Percentiles rank a stretch among this genome's conserved stretches.
Evolutionary conservation across 2,888 invertebrate species (phyloP).

Genomic region (Cylindroiulus punctatus): DNA sequence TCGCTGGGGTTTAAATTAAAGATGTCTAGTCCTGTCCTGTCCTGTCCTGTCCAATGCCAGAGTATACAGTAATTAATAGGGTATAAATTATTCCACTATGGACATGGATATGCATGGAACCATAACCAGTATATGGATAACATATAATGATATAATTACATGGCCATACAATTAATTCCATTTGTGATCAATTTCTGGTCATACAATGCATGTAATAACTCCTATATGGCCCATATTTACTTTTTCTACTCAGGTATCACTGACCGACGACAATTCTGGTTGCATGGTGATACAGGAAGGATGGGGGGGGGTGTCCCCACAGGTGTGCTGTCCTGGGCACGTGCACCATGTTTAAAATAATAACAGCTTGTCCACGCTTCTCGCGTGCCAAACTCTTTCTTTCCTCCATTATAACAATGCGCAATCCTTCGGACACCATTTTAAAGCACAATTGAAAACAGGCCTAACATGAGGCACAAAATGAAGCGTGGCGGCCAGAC

Average conservation of each 20-base stretch:
- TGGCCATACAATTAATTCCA: too few species aligned
- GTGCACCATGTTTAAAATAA: slow-evolving; percentile 34
- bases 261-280: neutral
- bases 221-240: too few species aligned
- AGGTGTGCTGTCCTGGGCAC: neutral
- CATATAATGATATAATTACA: too few species aligned
- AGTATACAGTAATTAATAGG: too few species aligned
- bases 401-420: slow-evolving; percentile 10
- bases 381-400: slow-evolving; percentile 42
- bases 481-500: slow-evolving; percentile 13
- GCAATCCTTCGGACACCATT: slow-evolving; percentile 29
- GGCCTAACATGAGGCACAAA: neutral
- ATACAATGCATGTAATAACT: too few species aligned
- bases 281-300: neutral
- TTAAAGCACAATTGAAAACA: slow-evolving; percentile 8
- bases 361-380: slow-evolving; percentile 28
- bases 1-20: neutral
- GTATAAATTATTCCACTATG: too few species aligned
- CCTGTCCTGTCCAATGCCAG: too few species aligned
- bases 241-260: too few species aligned
- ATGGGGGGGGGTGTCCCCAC: neutral
- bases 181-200: too few species aligned
- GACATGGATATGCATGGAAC: too few species aligned
- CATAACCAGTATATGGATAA: too few species aligned
- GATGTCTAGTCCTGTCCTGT: too few species aligned